Evolutionary conservation across 2,888 invertebrate species (phyloP).

Genomic region (Tetragonisca angustula): DNA sequence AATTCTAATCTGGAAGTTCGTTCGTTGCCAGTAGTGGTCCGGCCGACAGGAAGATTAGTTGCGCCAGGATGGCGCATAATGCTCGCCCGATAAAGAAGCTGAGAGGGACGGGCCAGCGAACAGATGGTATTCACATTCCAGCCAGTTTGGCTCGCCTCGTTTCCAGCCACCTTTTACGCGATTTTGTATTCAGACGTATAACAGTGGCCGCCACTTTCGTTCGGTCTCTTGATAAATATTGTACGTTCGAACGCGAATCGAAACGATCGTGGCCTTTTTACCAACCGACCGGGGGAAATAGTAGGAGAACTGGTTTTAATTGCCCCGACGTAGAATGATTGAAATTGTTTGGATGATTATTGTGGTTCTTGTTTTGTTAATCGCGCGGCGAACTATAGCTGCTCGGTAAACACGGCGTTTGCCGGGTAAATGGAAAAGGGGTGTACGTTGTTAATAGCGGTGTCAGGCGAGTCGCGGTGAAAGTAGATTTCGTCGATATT

Average conservation of each 20-base stretch:
- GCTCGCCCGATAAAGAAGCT: conserved; percentile 38
- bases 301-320: conserved; percentile 5
- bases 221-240: conserved; percentile 34
- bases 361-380: background rate
- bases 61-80: conserved; percentile 26
- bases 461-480: background rate
- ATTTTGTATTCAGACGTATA: conserved; percentile 52
- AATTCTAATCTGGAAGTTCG: conserved; percentile 43
- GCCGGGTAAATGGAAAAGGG: conserved; percentile 5
- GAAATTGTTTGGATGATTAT: conserved; percentile 25
- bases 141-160: conserved; percentile 30
- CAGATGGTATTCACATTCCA: conserved; percentile 52
- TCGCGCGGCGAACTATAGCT: background rate
- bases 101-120: conserved; percentile 24
- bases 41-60: conserved; percentile 44
- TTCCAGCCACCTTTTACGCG: conserved; percentile 25
- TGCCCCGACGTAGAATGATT: conserved; percentile 9
- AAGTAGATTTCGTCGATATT: background rate
- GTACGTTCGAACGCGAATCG: conserved; percentile 13
- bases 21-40: conserved; percentile 1
- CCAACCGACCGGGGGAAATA: background rate
- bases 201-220: conserved; percentile 52
- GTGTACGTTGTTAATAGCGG: background rate
- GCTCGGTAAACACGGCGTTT: too few relatives aligned
- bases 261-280: conserved; percentile 4